phyloP scores from a whole-genome alignment of 2,797 vertebrate genomes.

The Epinephelus malabaricus region DNA sequence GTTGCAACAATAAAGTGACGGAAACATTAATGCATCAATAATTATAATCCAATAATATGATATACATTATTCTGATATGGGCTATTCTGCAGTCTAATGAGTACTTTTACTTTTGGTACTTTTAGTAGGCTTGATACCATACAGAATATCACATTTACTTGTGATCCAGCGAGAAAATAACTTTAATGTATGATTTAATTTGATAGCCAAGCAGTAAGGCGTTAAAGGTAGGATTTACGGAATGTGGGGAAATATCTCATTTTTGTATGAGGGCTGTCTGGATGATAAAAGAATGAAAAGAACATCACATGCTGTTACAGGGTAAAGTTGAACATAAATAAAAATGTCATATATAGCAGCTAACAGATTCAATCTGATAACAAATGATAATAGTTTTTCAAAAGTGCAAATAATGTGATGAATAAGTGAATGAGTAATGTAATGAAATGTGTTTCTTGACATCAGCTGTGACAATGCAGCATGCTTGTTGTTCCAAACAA shows the following conservation, averaged over 20 bases:
- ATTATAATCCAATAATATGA: too few relatives aligned
- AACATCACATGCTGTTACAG: slow-evolving; percentile 5
- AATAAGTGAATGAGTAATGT: neutral
- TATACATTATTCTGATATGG: too few relatives aligned
- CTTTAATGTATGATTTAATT: slow-evolving; percentile 3
- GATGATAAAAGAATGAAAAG: slow-evolving; percentile 5
- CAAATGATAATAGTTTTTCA: slow-evolving; percentile 29
- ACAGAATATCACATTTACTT: slow-evolving; percentile 19
- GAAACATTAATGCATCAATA: too few relatives aligned
- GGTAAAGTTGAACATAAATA: slow-evolving; percentile 29
- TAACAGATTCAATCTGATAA: slow-evolving; percentile 31
- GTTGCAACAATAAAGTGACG: too few relatives aligned
- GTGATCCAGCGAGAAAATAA: neutral
- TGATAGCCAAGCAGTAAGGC: slow-evolving; percentile 4
- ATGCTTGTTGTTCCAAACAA: slow-evolving; percentile 4
- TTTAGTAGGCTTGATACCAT: neutral
- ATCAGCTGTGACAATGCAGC: slow-evolving; percentile 13
- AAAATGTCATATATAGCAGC: slow-evolving; percentile 20
- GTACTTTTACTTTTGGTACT: too few relatives aligned
- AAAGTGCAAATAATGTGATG: slow-evolving; percentile 14
- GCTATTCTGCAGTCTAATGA: too few relatives aligned
- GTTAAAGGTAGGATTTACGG: slow-evolving; percentile 12
- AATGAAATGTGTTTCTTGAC: slow-evolving; percentile 37
- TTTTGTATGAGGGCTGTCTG: neutral
- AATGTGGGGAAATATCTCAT: neutral